Base-by-base conservation (phyloP, 2,113 vertebrate genomes). In the Macheiramphus alcinus region DNA sequence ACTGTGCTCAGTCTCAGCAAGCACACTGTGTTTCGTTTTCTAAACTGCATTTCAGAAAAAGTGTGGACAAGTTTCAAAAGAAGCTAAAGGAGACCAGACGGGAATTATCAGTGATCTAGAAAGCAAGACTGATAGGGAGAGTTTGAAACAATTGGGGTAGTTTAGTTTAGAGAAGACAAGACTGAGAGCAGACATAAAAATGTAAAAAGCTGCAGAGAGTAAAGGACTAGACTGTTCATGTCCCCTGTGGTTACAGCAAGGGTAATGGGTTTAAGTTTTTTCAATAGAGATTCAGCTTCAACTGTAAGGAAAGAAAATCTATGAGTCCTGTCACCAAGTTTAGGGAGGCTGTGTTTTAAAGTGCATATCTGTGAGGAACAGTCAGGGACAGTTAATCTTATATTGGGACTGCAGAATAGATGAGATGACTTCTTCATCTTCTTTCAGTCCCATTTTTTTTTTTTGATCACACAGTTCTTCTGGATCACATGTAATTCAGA, bases 121-220 rank as follows among this genome's bases (percentile, higher is more conserved):
- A 95, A 95, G 86, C 56, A 93, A 91, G 83, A 95, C 86, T 83
- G 83, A 95, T 93, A 75, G 92, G 76, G 50, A 91, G 61, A 94
- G 89, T 91, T 96, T 94, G 93, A 97, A 97, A 96, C 86, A 93
- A 94, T 95, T 96, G 91, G 56, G 38, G 87, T 74, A 96, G 93
- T 91, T 96, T 95, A 95, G 91, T 96, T 95, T 96, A 90, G 88
- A 90, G 74, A 93, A 92, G 55, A 92, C 72, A 87, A 93, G 87
- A 95, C 87, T 95, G 80, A 87, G 53, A 86, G 66, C 78, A 95
- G 91, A 95, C n/a, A 81, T 94, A 89, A 95, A 91, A 95, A 87
- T 6, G 11, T 95, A 91, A 95, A 96, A 94, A 82, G 93, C 73
- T 91, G 73, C 27, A 65, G 93, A 87, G 73, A 93, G 80, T 93